Base-by-base conservation (phyloP, 2,113 vertebrate species). In the Typhlomys cinereus region DNA sequence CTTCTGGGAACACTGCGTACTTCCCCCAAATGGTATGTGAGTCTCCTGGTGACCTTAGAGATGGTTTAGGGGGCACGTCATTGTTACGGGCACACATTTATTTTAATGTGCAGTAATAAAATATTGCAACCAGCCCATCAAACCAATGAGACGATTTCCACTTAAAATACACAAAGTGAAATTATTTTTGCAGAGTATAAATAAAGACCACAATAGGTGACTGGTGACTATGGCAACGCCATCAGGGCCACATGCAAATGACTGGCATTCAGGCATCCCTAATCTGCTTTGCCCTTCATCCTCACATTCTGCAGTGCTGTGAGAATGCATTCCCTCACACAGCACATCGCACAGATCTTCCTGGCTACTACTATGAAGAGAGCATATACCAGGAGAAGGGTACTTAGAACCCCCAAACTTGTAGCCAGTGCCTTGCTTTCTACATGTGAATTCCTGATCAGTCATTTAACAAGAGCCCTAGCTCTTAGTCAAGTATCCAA, bases 31-130 rank as follows among this genome's bases (percentile, higher is more conserved):
- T 73, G 39, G 7, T 9, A 9, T 39, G 23, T 48, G 61, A 92
- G 67, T 76, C 31, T 25, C 50, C 27, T 5, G 25, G 23, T 48
- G 46, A 31, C 39, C 36, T 64, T 39, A 20, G 7, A 67, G 71
- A 17, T 36, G 3, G 46, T 44, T 80, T 21, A 82, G 36, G 17
- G 59, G 50, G 11, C 10, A 25, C 1, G 14, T 67, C 62, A 78
- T 81, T 57, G 86, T 93, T 87, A 94, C 50, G 81, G 36, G 23
- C 46, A 64, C 48, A 48, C 10, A 74, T 89, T 94, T 76, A 75
- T 50, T 94, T 85, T 90, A 78, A 85, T 81, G 59, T 31, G 2
- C 25, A 46, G 15, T 52, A 57, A 88, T 89, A 93, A 95, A 95
- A 93, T 85, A 59, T 75, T 88, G 39, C 15, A 88, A 73, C 54